Evolutionary conservation across 2,797 vertebrate species (phyloP), one percentile per base, ranked within the genome.

Genomic region (Crenuchus spilurus): DNA sequence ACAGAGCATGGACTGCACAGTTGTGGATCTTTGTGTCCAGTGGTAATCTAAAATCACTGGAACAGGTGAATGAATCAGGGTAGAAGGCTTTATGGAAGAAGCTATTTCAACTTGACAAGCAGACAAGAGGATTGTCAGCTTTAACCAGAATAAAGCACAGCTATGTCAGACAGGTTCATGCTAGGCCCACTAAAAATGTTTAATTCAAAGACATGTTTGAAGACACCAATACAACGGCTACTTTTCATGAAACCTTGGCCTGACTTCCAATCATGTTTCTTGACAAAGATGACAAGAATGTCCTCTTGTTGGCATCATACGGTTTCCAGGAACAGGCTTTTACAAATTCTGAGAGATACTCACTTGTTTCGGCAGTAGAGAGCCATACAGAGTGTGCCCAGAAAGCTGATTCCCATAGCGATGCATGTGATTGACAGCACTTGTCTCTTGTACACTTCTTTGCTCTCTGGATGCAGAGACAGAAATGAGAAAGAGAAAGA

Each of bases 291-390:
- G 44, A 42, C 44, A 31, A 42, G 55, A 57, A 48, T 55, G 18
- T 18, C 39, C n/a, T 51, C 18, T 74, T 30, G 35, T 58, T 72
- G 18, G 57, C 24, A 55, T 4, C 24, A 41, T 39, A 41, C 16
- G 30, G 57, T 57, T 54, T 72, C 11, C 31, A 63, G 64, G 48
- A 68, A 42, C 46, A 28, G 35, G 42, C 63, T 77, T 62, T 77
- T 57, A 1, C 1, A 72, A 39, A 67, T 76, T 39, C 67, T 10
- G 33, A 16, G 26, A 41, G 41, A 5, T 4, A 81, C 92, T 87
- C 91, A 98, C 97, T 97, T 99, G 92, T 95, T 94, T 91, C 92
- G 95, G 93, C 95, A 98, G 94, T 98, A 99, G 86, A 99, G 96
- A 1, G 93, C 95, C 86, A 98, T 93, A 83, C 95, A 98, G 75